Evolutionary conservation across 2,113 vertebrate species (phyloP).

Genomic region (Perca flavescens): DNA sequence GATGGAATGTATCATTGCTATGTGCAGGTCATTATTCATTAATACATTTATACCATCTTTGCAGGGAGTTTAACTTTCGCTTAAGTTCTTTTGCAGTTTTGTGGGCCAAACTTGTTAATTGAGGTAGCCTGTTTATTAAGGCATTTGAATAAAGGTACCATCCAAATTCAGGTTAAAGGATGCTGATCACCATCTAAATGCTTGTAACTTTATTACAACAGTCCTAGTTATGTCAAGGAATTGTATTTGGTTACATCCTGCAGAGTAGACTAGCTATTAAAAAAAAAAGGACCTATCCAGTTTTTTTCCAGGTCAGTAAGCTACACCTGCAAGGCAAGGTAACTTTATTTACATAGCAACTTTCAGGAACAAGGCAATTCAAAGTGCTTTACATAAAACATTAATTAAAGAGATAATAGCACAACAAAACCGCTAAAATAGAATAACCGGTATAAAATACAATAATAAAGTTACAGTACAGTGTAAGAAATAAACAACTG

Average conservation of each 20-base stretch:
- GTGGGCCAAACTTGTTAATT: neutral
- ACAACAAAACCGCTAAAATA: too few relatives aligned
- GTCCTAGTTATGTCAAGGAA: neutral
- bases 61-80: neutral
- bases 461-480: too few relatives aligned
- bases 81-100: neutral
- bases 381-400: too few relatives aligned
- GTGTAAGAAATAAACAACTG: too few relatives aligned
- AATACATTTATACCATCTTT: neutral
- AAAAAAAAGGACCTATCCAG: neutral
- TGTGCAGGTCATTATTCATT: neutral
- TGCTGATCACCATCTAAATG: neutral
- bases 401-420: too few relatives aligned
- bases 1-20: neutral
- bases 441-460: too few relatives aligned
- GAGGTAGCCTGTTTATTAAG: neutral
- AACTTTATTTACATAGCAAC: too few relatives aligned
- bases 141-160: neutral
- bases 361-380: too few relatives aligned
- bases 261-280: neutral
- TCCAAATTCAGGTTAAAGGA: neutral
- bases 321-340: conserved; percentile 5
- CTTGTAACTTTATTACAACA: neutral
- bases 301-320: neutral
- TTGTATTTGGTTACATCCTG: neutral